Evolutionary conservation across 2,888 invertebrate species (phyloP).

Genomic region (Pammene aurita): DNA sequence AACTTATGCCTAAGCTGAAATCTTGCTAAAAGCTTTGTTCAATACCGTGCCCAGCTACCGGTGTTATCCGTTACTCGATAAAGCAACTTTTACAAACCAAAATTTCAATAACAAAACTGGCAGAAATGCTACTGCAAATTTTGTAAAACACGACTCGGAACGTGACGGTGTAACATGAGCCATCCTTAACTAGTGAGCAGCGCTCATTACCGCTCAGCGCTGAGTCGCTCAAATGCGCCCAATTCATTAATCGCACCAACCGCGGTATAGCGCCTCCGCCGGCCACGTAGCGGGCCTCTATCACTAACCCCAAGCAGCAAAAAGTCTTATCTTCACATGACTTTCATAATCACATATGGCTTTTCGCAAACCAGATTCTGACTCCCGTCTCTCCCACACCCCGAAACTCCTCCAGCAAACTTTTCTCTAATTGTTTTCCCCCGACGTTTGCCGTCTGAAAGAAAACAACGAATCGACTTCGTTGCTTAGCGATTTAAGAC

Average conservation of each 20-base stretch:
- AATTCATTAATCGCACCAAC: constrained; percentile 42
- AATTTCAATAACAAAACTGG: constrained; percentile 53
- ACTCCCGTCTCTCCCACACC: constrained; percentile 41
- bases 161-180: constrained; percentile 49
- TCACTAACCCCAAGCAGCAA: background rate
- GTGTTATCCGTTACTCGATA: too few species aligned
- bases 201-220: constrained; percentile 29
- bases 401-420: constrained; percentile 45
- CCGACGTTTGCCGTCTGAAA: constrained; percentile 55
- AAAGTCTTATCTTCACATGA: background rate
- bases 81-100: too few species aligned
- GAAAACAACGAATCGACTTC: constrained; percentile 55
- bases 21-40: too few species aligned
- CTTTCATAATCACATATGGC: background rate
- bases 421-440: constrained; percentile 62
- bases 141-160: constrained; percentile 82
- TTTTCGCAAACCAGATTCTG: constrained; percentile 20
- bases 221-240: constrained; percentile 34
- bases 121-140: background rate
- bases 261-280: constrained; percentile 31
- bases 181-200: constrained; percentile 24
- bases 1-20: too few species aligned
- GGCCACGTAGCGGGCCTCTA: constrained; percentile 10
- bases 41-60: too few species aligned
- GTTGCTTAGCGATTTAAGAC: constrained; percentile 52